Base-by-base conservation (phyloP, 2,797 vertebrate species). In the Sciurus vulgaris region DNA sequence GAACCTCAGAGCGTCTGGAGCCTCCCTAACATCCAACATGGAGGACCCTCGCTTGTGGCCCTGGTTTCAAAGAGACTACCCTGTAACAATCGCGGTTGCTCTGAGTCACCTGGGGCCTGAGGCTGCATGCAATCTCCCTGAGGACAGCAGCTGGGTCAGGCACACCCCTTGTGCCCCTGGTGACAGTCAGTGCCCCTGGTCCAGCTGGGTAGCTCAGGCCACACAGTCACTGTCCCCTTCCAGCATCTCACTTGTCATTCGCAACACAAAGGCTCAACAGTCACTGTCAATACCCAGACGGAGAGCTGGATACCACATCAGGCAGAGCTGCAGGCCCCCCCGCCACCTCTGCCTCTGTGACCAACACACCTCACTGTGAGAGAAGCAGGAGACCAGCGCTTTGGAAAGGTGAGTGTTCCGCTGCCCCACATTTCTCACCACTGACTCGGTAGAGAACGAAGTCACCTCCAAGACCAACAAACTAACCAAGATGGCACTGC, bases 301-400 rank as follows among this genome's bases (percentile, higher is more conserved):
- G n/a, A 92, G 17, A 59, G 3, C 35, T 41, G 54, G 61, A 20
- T 41, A 11, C 15, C 9, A 22, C 5, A 65, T 33, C 54, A 76
- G 49, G 73, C 69, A 63, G 73, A 67, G 51, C 10, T 54, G 49
- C 28, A 33, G 28, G 4, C 22, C 74, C 35, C 65, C 51, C 33
- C 35, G 33, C 41, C 44, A 13, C 24, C 18, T 79, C 67, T 81
- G 81, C 67, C 51, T 63, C 13, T 12, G 13, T 10, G 22, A 8
- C 1, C n/a, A 44, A 41, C 65, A 54, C 63, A 28, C 17, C 61
- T 51, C 11, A 20, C 65, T n/a, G 20, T 5, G 70, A 61, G 8
- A 81, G 89, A 86, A 90, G n/a, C 35, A 59, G n/a, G 56, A 84
- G 28, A 70, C 22, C 54, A 51, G 56, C 22, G 33, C 85, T 56